phyloP scores from a whole-genome alignment of 1,140 invertebrate species.

The Zaprionus camerounensis region DNA sequence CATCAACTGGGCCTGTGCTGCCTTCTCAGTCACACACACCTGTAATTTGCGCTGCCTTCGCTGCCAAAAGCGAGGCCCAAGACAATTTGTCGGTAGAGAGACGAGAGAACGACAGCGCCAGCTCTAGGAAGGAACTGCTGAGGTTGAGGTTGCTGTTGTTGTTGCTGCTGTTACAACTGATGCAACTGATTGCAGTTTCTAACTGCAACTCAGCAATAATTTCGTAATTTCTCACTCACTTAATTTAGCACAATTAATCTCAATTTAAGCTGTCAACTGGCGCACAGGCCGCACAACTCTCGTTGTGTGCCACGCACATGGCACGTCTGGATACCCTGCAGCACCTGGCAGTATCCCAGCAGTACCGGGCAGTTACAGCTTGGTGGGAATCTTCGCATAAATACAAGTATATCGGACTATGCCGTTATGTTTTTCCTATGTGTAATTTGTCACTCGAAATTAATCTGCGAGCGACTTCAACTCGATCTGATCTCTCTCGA shows the following conservation, averaged over 20 bases:
- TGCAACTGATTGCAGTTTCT: constrained; percentile 77
- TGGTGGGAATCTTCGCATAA: constrained; percentile 74
- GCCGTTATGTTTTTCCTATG: constrained; percentile 72
- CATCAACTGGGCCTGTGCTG: constrained; percentile 53
- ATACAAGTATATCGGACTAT: constrained; percentile 62
- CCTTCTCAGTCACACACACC: constrained; percentile 61
- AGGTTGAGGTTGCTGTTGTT: background rate
- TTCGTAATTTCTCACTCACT: constrained; percentile 82
- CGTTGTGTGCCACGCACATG: background rate
- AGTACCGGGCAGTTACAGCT: constrained; percentile 2
- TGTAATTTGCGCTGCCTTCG: constrained; percentile 67
- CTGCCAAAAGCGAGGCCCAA: constrained; percentile 53
- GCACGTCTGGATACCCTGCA: background rate
- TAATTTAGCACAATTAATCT: constrained; percentile 81
- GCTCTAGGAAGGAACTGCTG: constrained; percentile 38
- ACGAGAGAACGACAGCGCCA: constrained; percentile 15
- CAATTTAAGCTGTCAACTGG: constrained; percentile 77
- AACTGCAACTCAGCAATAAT: constrained; percentile 77
- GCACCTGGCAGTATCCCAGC: background rate
- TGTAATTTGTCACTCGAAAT: constrained; percentile 80
- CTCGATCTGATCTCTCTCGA: constrained; percentile 6
- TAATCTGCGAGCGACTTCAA: constrained; percentile 61
- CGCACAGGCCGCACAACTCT: constrained; percentile 12
- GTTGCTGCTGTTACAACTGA: constrained; percentile 41
- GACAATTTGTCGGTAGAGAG: constrained; percentile 61